phyloP scores from a whole-genome alignment of 2,113 vertebrate genomes.

The Oceanites oceanicus region DNA sequence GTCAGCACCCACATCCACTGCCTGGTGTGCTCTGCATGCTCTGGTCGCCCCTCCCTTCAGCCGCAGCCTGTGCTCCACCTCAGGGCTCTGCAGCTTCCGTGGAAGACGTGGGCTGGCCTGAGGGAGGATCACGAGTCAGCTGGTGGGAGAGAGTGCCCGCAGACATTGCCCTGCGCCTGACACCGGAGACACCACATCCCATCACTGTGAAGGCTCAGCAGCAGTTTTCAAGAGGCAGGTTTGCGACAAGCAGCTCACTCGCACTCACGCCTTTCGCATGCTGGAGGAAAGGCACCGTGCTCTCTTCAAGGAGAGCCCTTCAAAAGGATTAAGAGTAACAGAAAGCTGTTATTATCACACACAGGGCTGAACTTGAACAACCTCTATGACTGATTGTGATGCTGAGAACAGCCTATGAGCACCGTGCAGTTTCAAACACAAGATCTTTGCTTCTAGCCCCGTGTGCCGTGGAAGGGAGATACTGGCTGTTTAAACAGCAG shows the following conservation, averaged over 20 bases:
- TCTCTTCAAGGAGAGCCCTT: neutral
- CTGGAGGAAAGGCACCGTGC: neutral
- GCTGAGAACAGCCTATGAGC: neutral
- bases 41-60: neutral
- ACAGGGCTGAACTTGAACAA: neutral
- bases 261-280: accelerated
- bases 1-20: neutral
- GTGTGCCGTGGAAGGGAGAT: neutral
- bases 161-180: neutral
- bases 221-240: neutral
- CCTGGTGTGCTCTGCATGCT: neutral
- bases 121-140: neutral
- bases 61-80: neutral
- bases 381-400: neutral
- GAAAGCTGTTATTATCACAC: neutral
- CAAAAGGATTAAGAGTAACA: neutral
- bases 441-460: neutral
- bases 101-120: neutral
- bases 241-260: neutral
- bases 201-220: neutral
- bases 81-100: neutral
- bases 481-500: neutral
- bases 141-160: accelerated
- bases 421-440: neutral
- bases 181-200: neutral